Percentiles rank a stretch among this genome's conserved stretches.
phyloP scores from a whole-genome alignment of 2,888 invertebrate genomes.

The Oasisia sp. region DNA sequence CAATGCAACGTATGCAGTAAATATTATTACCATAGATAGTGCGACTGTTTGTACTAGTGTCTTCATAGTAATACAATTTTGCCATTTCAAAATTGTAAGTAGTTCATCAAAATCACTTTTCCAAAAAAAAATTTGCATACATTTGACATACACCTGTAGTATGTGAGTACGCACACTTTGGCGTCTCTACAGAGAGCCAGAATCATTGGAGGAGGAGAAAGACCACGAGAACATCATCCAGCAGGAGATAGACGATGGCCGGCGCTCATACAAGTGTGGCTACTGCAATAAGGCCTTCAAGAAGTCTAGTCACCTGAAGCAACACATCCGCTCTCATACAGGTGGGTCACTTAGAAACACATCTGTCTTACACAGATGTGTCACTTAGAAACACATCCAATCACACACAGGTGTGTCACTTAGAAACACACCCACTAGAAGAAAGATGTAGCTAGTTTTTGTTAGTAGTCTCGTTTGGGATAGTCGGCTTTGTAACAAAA shows the following conservation, averaged over 20 bases:
- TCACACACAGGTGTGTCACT: too few relatives aligned
- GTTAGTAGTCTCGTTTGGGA: not conserved
- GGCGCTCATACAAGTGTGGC: slow-evolving; percentile 52
- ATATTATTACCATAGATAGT: too few relatives aligned
- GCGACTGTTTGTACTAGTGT: too few relatives aligned
- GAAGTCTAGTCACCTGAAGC: slow-evolving; percentile 71
- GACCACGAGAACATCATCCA: slow-evolving; percentile 19
- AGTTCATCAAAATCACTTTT: too few relatives aligned
- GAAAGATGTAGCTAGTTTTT: not conserved
- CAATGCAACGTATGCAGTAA: too few relatives aligned
- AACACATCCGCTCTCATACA: slow-evolving; percentile 67
- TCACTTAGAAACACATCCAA: too few relatives aligned
- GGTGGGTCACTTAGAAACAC: slow-evolving; percentile 47
- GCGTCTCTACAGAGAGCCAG: slow-evolving; percentile 20
- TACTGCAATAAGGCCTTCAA: slow-evolving; percentile 68
- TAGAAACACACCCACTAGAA: not conserved
- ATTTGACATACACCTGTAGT: too few relatives aligned
- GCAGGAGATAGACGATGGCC: slow-evolving; percentile 11
- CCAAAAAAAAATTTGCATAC: too few relatives aligned
- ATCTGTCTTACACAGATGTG: too few relatives aligned
- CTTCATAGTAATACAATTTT: too few relatives aligned
- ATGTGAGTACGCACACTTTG: not conserved
- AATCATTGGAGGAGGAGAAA: slow-evolving; percentile 19
- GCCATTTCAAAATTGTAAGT: too few relatives aligned
- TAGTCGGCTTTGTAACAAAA: not conserved